Evolutionary conservation across 2,888 invertebrate genomes (phyloP).

Genomic region (Linyphia triangularis): DNA sequence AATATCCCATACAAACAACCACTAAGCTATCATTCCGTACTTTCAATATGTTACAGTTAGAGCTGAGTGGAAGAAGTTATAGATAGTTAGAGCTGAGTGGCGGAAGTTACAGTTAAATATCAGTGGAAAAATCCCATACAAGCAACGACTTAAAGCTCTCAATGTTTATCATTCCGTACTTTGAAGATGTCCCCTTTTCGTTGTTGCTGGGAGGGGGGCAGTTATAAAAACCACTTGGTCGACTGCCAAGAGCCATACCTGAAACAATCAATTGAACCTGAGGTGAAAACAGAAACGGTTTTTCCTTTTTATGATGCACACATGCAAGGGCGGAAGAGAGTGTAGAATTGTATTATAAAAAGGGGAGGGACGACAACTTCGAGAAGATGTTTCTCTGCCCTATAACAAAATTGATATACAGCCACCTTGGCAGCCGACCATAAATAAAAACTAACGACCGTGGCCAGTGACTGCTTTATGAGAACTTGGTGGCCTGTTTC

Average conservation of each 20-base stretch:
- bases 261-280: conserved; percentile 74
- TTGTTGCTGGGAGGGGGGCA: conserved; percentile 20
- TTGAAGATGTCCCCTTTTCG: neutral
- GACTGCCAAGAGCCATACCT: conserved; percentile 69
- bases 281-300: conserved; percentile 65
- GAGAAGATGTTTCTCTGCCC: conserved; percentile 57
- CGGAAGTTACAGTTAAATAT: too few relatives aligned
- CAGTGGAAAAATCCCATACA: too few relatives aligned
- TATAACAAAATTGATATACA: conserved; percentile 75
- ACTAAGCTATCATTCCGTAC: too few relatives aligned
- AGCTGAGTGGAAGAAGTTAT: too few relatives aligned
- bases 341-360: conserved; percentile 60
- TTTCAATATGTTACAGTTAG: too few relatives aligned
- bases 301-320: conserved; percentile 66
- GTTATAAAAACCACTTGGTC: conserved; percentile 74
- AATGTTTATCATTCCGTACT: neutral
- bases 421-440: conserved; percentile 66
- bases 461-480: conserved; percentile 72
- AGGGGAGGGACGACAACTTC: conserved; percentile 63
- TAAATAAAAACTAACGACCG: conserved; percentile 75
- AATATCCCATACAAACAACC: too few relatives aligned
- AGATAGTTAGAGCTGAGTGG: too few relatives aligned
- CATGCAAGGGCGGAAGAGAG: conserved; percentile 42
- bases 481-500: conserved; percentile 49
- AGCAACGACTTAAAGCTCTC: too few relatives aligned